Percentiles rank a stretch among this genome's conserved stretches.
Conservation (phyloP, 2,113 vertebrate species). For the Peromyscus polionotus region DNA sequence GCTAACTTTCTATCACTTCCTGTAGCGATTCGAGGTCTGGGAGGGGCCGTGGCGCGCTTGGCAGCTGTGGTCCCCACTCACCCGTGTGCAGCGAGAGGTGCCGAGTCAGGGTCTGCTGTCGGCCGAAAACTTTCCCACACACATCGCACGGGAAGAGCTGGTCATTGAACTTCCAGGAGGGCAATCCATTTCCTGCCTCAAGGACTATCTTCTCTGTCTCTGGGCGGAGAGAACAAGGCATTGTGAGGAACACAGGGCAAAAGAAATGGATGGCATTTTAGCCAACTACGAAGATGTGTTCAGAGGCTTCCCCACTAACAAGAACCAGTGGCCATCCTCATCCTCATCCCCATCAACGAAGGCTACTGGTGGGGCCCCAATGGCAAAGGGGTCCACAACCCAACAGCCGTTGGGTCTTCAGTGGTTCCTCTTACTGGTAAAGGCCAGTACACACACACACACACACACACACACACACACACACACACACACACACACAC, state of each 20-base stretch:
- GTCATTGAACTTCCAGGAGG: slow-evolving; percentile 95
- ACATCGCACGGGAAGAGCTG: slow-evolving; percentile 97
- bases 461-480: not conserved
- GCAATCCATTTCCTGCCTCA: slow-evolving; percentile 93
- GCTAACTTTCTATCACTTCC: not conserved
- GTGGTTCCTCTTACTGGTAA: not conserved
- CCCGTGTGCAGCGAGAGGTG: slow-evolving; percentile 98
- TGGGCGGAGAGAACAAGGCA: slow-evolving; percentile 81
- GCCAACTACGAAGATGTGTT: not conserved
- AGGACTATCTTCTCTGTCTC: slow-evolving; percentile 93
- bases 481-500: not conserved
- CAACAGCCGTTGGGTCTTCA: too few species aligned
- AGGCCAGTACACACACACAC: not conserved
- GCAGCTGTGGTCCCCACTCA: slow-evolving; percentile 78
- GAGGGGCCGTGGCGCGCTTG: not conserved
- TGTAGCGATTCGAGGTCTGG: not conserved
- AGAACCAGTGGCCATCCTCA: not conserved
- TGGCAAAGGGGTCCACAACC: too few species aligned
- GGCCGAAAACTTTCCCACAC: slow-evolving; percentile 98
- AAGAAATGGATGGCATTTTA: not conserved
- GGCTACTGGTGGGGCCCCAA: not conserved
- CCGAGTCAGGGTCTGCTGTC: slow-evolving; percentile 97
- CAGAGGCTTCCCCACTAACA: not conserved
- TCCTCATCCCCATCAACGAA: not conserved
- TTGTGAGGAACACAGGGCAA: not conserved